phyloP scores from a whole-genome alignment of 2,888 invertebrate genomes.

The Papilio demoleus region DNA sequence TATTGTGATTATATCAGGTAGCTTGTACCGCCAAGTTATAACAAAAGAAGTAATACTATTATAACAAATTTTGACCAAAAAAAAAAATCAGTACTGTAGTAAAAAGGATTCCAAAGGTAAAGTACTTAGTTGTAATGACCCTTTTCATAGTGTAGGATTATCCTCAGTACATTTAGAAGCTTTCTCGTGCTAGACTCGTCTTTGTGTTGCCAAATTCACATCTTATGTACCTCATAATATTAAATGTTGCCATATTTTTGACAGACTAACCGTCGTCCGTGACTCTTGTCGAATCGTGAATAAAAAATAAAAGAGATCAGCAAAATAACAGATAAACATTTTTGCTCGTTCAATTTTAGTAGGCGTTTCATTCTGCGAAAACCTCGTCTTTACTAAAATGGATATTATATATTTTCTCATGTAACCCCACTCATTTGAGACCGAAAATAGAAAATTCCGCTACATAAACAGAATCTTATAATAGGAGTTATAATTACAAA shows the following conservation, averaged over 20 bases:
- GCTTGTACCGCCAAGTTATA: no score
- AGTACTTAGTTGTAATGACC: slow-evolving; percentile 11
- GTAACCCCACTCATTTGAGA: not conserved
- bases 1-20: no score
- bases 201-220: slow-evolving; percentile 19
- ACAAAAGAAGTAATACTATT: no score
- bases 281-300: not conserved
- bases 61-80: no score
- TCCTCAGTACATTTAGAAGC: slow-evolving; percentile 16
- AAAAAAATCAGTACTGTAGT: no score
- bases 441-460: slow-evolving; percentile 7
- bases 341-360: slow-evolving; percentile 21
- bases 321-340: slow-evolving; percentile 9
- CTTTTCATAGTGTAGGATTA: slow-evolving; percentile 16
- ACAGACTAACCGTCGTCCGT: not conserved
- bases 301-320: not conserved
- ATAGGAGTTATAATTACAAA: no score
- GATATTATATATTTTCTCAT: slow-evolving; percentile 8
- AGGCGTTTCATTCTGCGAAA: slow-evolving; percentile 22
- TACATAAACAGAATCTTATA: not conserved
- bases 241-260: not conserved
- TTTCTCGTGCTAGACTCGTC: slow-evolving; percentile 6
- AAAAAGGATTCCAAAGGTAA: not conserved
- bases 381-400: not conserved
- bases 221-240: slow-evolving; percentile 7